phyloP scores from a whole-genome alignment of 2,797 vertebrate species.

The Argentina silus region DNA sequence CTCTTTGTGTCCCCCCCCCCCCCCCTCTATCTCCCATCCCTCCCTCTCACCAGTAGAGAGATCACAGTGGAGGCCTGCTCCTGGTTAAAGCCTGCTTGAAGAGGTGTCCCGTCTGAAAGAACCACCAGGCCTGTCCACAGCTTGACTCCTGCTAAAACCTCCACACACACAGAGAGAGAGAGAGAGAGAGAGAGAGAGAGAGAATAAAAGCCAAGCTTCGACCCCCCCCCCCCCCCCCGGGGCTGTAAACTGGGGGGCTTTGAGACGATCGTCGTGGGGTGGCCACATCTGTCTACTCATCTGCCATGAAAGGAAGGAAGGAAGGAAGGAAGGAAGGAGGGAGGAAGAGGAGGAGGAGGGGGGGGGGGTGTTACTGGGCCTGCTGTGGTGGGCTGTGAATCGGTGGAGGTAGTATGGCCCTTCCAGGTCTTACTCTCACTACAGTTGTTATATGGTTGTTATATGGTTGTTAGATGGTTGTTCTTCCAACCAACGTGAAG shows the following conservation, averaged over 20 bases:
- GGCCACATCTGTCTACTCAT: slow-evolving; percentile 70
- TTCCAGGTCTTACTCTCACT: neutral
- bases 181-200: neutral
- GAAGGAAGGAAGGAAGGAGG: slow-evolving; percentile 36
- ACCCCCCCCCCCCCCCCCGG: neutral
- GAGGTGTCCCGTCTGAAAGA: neutral
- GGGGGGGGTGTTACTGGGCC: slow-evolving; percentile 72
- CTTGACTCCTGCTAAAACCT: neutral
- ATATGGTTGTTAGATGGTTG: too few relatives aligned
- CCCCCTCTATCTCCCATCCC: neutral
- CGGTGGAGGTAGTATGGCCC: neutral
- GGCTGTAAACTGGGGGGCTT: slow-evolving; percentile 20
- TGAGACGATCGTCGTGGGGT: slow-evolving; percentile 57
- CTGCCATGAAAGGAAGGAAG: slow-evolving; percentile 74
- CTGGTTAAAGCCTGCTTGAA: neutral
- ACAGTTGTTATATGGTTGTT: too few relatives aligned
- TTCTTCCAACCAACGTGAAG: too few relatives aligned
- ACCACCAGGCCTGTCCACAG: neutral
- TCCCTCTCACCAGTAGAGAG: neutral
- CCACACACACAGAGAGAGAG: neutral
- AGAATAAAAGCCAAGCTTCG: neutral
- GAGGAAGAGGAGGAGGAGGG: slow-evolving; percentile 48
- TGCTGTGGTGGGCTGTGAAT: slow-evolving; percentile 42
- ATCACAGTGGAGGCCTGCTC: neutral
- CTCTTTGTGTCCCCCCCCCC: neutral